Evolutionary conservation across 1,140 invertebrate species (phyloP).

Genomic region (Drosophila tani): DNA sequence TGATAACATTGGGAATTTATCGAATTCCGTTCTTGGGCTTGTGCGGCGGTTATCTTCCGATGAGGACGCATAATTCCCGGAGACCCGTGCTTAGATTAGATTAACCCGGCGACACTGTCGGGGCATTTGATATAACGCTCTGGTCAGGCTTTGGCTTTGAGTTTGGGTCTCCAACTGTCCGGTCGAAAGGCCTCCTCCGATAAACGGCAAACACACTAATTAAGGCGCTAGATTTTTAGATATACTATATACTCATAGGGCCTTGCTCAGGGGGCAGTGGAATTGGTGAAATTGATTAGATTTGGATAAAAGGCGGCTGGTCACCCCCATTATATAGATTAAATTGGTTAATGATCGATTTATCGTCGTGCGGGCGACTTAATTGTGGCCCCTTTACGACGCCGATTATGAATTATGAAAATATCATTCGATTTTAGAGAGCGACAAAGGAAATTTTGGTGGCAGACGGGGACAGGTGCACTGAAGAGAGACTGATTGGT

Average conservation of each 20-base stretch:
- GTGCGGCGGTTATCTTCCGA: conserved; percentile 57
- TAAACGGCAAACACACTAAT: conserved; percentile 41
- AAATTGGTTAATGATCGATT: conserved; percentile 64
- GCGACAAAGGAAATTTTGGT: not conserved
- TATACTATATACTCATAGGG: conserved; percentile 15
- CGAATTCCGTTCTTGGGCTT: conserved; percentile 52
- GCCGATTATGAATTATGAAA: conserved; percentile 50
- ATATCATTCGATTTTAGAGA: conserved; percentile 10
- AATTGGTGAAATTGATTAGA: conserved; percentile 66
- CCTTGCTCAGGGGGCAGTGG: not conserved
- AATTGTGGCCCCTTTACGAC: conserved; percentile 38
- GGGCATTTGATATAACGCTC: conserved; percentile 27
- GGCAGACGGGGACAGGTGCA: not conserved
- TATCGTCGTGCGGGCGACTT: conserved; percentile 41
- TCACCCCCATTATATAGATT: conserved; percentile 71
- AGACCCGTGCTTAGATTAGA: conserved; percentile 59
- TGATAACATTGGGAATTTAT: conserved; percentile 76
- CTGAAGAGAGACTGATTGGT: conserved; percentile 21
- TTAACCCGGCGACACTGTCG: conserved; percentile 57
- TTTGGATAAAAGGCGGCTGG: conserved; percentile 80
- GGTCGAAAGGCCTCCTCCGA: conserved; percentile 15
- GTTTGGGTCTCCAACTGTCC: conserved; percentile 25
- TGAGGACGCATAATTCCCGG: conserved; percentile 67
- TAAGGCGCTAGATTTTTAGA: conserved; percentile 32
- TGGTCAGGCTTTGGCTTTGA: conserved; percentile 29